These are phyloP conservation scores for Hirudinaria manillensis DNA, from an alignment of 2,888 invertebrate genomes.

Conservation along the genomic window DNA sequence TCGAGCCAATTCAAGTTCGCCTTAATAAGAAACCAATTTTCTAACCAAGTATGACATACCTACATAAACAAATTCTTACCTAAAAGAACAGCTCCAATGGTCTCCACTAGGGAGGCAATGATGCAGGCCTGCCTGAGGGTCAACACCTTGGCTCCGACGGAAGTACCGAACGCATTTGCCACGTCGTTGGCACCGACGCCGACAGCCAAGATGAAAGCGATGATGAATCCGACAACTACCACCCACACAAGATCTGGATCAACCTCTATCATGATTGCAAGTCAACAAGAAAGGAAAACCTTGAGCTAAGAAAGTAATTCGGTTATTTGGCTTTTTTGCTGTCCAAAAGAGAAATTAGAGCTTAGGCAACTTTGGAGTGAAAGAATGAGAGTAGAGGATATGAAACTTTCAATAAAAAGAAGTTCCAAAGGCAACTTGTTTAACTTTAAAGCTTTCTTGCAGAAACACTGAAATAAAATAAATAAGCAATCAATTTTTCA, in stretches of 20 bases:
- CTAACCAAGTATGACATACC: background rate
- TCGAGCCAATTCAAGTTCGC: too few relatives aligned
- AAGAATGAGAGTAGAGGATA: background rate
- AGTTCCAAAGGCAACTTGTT: too few relatives aligned
- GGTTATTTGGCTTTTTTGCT: background rate
- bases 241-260: constrained; percentile 63
- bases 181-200: constrained; percentile 98
- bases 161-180: constrained; percentile 96
- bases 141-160: constrained; percentile 91
- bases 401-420: background rate
- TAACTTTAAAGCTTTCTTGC: too few relatives aligned
- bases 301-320: too few relatives aligned
- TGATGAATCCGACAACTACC: constrained; percentile 80
- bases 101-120: constrained; percentile 90
- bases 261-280: constrained; percentile 33
- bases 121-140: constrained; percentile 87
- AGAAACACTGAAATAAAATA: too few relatives aligned
- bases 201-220: constrained; percentile 91
- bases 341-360: constrained; percentile 2
- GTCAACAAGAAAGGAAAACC: background rate
- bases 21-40: too few relatives aligned
- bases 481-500: too few relatives aligned
- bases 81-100: constrained; percentile 86
- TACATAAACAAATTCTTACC: constrained; percentile 60
- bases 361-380: background rate